phyloP scores from a whole-genome alignment of 1,140 invertebrate species.

The Aphaenogaster rudis region DNA sequence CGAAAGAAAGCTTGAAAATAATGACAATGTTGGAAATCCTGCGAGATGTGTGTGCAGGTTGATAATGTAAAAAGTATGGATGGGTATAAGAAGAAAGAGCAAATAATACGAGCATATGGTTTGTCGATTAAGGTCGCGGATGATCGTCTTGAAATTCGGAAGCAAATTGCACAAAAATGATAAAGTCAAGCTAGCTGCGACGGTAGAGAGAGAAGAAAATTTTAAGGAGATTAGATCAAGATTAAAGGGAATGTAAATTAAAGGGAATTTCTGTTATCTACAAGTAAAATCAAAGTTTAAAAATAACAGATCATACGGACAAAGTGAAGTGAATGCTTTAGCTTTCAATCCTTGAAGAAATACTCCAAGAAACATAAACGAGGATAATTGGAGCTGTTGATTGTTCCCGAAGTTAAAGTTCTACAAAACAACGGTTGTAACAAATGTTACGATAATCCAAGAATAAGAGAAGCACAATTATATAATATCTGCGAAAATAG shows the following conservation, averaged over 20 bases:
- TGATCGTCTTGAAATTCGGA: constrained; percentile 21
- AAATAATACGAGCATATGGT: constrained; percentile 17
- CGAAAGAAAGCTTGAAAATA: background rate
- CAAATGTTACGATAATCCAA: background rate
- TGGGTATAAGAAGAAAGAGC: background rate
- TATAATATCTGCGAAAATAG: background rate
- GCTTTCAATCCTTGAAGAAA: background rate
- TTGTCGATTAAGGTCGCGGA: constrained; percentile 21
- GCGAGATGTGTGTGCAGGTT: background rate
- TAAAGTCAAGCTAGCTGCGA: background rate
- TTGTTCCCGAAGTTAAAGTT: background rate
- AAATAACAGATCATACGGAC: background rate
- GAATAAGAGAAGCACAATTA: background rate
- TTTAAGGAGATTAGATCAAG: constrained; percentile 15
- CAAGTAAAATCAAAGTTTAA: constrained; percentile 9
- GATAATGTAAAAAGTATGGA: constrained; percentile 24
- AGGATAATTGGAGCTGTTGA: background rate
- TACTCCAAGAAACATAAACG: background rate
- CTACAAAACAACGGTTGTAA: background rate
- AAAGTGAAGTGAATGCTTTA: background rate
- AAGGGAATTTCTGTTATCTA: constrained; percentile 11
- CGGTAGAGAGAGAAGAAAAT: background rate
- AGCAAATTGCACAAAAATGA: constrained; percentile 35
- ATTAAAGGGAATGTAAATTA: background rate
- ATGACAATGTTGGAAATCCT: background rate